Evolutionary conservation across 1,140 invertebrate genomes (phyloP).

Genomic region (Drosophila micromelanica): DNA sequence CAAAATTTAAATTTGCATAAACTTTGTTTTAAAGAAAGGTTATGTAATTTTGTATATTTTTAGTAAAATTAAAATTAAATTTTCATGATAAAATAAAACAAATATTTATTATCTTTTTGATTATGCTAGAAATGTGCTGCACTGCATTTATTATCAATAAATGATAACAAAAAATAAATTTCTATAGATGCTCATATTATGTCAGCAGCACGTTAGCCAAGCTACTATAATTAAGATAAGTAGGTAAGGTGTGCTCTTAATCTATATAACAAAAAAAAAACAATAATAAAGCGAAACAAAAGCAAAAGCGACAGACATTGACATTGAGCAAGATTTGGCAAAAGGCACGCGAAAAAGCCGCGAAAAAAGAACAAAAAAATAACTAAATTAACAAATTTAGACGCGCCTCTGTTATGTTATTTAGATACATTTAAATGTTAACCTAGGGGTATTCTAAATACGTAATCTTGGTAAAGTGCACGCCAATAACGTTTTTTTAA

Average conservation of each 20-base stretch:
- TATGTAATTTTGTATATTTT: no score
- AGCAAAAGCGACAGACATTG: conserved; percentile 51
- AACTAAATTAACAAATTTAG: conserved; percentile 6
- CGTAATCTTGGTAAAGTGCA: conserved; percentile 20
- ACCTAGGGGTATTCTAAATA: neutral
- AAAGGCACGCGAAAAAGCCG: conserved; percentile 56
- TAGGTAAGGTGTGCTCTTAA: conserved; percentile 23
- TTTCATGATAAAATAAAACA: neutral
- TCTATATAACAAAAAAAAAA: neutral
- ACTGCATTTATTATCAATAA: neutral
- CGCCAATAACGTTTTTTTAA: conserved; percentile 2
- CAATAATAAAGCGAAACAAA: conserved; percentile 8
- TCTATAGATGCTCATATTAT: conserved; percentile 31
- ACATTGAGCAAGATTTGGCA: conserved; percentile 70
- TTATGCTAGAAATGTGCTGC: no score
- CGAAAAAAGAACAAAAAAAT: conserved; percentile 17
- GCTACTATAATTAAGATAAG: conserved; percentile 13
- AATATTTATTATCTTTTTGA: neutral
- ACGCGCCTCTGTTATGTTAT: conserved; percentile 2
- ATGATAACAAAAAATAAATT: conserved; percentile 23
- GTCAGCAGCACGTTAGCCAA: conserved; percentile 26
- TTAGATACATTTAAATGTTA: no score
- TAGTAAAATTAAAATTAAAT: no score
- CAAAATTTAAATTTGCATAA: no score
- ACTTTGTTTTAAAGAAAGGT: no score